Percentiles rank a stretch among this genome's conserved stretches.
Evolutionary conservation across 2,888 invertebrate species (phyloP).

Genomic region (Leptopilina drosophilae): DNA sequence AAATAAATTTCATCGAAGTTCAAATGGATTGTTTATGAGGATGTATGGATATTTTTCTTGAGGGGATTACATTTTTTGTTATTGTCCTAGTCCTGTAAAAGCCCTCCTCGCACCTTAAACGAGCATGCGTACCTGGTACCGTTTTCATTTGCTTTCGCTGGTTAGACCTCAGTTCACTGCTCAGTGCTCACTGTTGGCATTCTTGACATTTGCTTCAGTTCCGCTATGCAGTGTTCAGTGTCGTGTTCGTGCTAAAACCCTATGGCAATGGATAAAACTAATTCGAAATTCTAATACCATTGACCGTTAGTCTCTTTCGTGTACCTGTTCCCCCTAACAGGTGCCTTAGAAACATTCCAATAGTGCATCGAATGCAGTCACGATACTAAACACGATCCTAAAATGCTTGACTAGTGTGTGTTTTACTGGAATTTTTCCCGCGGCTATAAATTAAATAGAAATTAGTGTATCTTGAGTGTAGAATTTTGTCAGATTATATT

Average conservation of each 20-base stretch:
- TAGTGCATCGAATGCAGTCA: conserved; percentile 10
- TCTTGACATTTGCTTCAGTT: neutral
- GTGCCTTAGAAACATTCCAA: conserved; percentile 1
- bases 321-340: conserved; percentile 14
- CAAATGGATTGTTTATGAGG: neutral
- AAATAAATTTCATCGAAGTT: neutral
- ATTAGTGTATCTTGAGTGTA: neutral
- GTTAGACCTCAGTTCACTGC: neutral
- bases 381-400: neutral
- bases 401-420: no score
- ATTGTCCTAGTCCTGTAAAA: no score
- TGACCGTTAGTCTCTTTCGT: conserved; percentile 29
- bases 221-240: neutral
- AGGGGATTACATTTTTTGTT: no score
- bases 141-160: conserved; percentile 4
- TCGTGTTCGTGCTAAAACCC: neutral
- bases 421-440: neutral
- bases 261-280: neutral
- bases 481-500: neutral
- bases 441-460: neutral
- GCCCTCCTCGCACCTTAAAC: neutral
- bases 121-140: conserved; percentile 14
- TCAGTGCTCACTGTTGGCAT: neutral
- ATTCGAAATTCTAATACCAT: conserved; percentile 14
- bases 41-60: no score